Evolutionary conservation across 1,140 invertebrate genomes (phyloP).

Genomic region (Probaryconus sp.): DNA sequence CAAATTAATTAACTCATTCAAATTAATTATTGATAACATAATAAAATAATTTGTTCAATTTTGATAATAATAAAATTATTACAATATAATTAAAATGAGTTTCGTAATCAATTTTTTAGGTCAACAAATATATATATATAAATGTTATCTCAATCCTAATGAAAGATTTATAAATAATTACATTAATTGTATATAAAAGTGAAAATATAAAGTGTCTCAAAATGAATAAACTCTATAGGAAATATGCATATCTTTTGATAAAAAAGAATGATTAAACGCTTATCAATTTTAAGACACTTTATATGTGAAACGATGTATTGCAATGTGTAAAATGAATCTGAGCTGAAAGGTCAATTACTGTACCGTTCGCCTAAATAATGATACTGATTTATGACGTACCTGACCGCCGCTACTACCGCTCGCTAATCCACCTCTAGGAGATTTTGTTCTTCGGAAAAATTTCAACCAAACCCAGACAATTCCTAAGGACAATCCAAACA

Average conservation of each 20-base stretch:
- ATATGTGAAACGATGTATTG: constrained; percentile 6
- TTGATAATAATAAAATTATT: too few species aligned
- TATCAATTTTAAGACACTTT: constrained; percentile 20
- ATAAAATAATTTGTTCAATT: too few species aligned
- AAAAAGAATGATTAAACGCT: too few species aligned
- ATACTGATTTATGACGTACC: constrained; percentile 63
- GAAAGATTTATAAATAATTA: too few species aligned
- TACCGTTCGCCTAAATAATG: constrained; percentile 43
- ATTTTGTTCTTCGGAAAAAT: constrained; percentile 71
- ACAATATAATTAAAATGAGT: too few species aligned
- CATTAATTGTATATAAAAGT: constrained; percentile 1
- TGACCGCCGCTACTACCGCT: constrained; percentile 73
- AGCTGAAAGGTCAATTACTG: constrained; percentile 56
- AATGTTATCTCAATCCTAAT: too few species aligned
- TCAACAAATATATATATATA: too few species aligned
- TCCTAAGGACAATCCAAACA: constrained; percentile 67
- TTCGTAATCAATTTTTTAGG: too few species aligned
- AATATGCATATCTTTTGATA: too few species aligned
- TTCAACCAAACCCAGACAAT: constrained; percentile 71
- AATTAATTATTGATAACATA: too few species aligned
- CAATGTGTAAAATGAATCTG: constrained; percentile 43
- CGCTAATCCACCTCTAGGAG: constrained; percentile 71
- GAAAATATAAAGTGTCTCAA: constrained; percentile 9
- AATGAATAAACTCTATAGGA: constrained; percentile 9
- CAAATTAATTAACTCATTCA: too few species aligned